phyloP scores from a whole-genome alignment of 2,888 invertebrate genomes.

The Lomographa bimaculata region DNA sequence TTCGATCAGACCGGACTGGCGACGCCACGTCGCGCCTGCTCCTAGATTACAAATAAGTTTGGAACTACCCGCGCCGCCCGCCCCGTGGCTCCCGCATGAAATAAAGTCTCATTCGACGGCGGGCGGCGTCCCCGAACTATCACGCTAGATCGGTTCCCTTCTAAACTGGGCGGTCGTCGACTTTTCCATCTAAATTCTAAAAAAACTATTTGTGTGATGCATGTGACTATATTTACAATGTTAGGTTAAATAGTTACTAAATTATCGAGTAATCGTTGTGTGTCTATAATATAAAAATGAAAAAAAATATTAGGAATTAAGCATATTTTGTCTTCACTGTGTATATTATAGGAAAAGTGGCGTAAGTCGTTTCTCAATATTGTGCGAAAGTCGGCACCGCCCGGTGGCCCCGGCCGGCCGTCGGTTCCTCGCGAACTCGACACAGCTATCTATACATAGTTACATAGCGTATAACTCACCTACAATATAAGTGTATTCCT shows the following conservation, averaged over 20 bases:
- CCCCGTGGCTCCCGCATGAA: too few relatives aligned
- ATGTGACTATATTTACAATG: slow-evolving; percentile 33
- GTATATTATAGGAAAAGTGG: slow-evolving; percentile 32
- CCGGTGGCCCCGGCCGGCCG: slow-evolving; percentile 41
- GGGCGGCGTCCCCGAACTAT: slow-evolving; percentile 38
- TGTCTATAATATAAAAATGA: slow-evolving; percentile 31
- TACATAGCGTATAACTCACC: slow-evolving; percentile 57
- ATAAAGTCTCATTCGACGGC: too few relatives aligned
- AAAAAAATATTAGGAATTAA: slow-evolving; percentile 31
- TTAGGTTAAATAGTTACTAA: slow-evolving; percentile 35
- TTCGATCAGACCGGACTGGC: slow-evolving; percentile 37
- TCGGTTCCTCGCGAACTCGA: slow-evolving; percentile 51
- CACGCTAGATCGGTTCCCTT: slow-evolving; percentile 49
- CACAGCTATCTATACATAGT: slow-evolving; percentile 44
- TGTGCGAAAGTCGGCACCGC: slow-evolving; percentile 36
- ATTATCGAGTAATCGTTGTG: slow-evolving; percentile 34
- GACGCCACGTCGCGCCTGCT: slow-evolving; percentile 52
- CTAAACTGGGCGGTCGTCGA: slow-evolving; percentile 44
- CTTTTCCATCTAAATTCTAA: slow-evolving; percentile 32
- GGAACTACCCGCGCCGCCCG: neutral
- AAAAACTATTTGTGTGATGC: slow-evolving; percentile 32
- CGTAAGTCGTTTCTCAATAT: slow-evolving; percentile 8
- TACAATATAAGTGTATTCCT: slow-evolving; percentile 64
- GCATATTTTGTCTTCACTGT: slow-evolving; percentile 32
- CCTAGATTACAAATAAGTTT: slow-evolving; percentile 35